Evolutionary conservation across 2,888 invertebrate genomes (phyloP).

Genomic region (Charanyca ferruginea): DNA sequence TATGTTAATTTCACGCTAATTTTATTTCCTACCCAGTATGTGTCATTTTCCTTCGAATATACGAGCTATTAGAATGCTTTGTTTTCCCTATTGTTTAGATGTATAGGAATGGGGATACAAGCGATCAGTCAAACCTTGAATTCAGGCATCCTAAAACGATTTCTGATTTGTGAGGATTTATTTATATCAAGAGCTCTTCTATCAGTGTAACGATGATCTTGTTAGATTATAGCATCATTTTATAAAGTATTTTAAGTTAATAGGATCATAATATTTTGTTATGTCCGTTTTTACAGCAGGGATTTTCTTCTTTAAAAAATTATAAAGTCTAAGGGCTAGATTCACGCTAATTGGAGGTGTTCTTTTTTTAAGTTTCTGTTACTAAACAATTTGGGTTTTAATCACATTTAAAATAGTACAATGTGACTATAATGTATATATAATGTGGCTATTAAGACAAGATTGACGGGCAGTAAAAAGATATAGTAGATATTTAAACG

Average conservation of each 20-base stretch:
- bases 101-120: conserved; percentile 16
- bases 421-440: conserved; percentile 28
- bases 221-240: conserved; percentile 32
- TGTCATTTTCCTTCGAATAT: conserved; percentile 30
- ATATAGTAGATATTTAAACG: conserved; percentile 22
- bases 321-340: neutral
- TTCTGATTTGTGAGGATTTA: conserved; percentile 49
- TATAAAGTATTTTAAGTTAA: conserved; percentile 38
- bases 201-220: conserved; percentile 43
- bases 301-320: conserved; percentile 1
- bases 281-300: neutral
- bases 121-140: conserved; percentile 43
- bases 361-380: neutral
- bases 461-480: conserved; percentile 40
- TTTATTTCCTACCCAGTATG: conserved; percentile 30
- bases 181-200: conserved; percentile 49
- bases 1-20: conserved; percentile 38
- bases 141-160: conserved; percentile 46
- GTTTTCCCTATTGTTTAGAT: conserved; percentile 29
- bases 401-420: conserved; percentile 12
- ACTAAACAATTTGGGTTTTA: neutral
- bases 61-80: conserved; percentile 12
- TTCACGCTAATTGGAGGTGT: neutral
- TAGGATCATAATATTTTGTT: conserved; percentile 33
- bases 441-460: conserved; percentile 24